phyloP scores from a whole-genome alignment of 2,797 vertebrate genomes.

The Champsocephalus esox region DNA sequence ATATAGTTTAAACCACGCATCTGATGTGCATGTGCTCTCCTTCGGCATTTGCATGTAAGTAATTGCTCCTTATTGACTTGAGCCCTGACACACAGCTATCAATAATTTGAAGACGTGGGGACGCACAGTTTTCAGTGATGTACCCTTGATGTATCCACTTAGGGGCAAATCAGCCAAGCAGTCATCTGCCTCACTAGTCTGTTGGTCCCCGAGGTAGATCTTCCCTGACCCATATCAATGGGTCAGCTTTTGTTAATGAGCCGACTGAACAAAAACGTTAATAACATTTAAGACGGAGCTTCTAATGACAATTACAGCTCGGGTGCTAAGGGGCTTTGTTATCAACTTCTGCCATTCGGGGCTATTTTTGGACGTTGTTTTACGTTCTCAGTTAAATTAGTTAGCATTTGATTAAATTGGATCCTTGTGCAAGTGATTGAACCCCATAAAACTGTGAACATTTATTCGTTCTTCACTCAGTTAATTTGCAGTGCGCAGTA shows the following conservation, averaged over 20 bases:
- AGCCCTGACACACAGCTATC: constrained; percentile 61
- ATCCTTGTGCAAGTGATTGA: constrained; percentile 41
- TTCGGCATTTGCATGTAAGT: constrained; percentile 61
- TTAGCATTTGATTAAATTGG: constrained; percentile 42
- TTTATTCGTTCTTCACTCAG: constrained; percentile 29
- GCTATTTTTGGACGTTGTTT: constrained; percentile 44
- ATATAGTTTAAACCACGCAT: constrained; percentile 4
- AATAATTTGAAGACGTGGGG: constrained; percentile 63
- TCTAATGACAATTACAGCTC: constrained; percentile 41
- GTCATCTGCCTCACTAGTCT: constrained; percentile 75
- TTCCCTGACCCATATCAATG: constrained; percentile 68
- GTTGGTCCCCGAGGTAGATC: constrained; percentile 68
- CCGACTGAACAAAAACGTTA: constrained; percentile 58
- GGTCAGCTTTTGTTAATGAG: constrained; percentile 81
- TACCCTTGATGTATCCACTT: constrained; percentile 76
- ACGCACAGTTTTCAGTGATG: constrained; percentile 60
- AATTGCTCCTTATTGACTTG: constrained; percentile 60
- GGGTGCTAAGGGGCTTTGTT: constrained; percentile 36
- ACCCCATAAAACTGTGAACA: constrained; percentile 38
- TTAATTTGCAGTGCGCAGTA: constrained; percentile 40
- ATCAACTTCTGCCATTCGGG: constrained; percentile 33
- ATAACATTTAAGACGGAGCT: constrained; percentile 46
- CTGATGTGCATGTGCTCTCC: constrained; percentile 16
- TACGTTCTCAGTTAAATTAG: constrained; percentile 28
- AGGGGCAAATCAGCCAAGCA: constrained; percentile 78